Base-by-base conservation (phyloP, 2,888 invertebrate genomes). In the Ametastegia equiseti region DNA sequence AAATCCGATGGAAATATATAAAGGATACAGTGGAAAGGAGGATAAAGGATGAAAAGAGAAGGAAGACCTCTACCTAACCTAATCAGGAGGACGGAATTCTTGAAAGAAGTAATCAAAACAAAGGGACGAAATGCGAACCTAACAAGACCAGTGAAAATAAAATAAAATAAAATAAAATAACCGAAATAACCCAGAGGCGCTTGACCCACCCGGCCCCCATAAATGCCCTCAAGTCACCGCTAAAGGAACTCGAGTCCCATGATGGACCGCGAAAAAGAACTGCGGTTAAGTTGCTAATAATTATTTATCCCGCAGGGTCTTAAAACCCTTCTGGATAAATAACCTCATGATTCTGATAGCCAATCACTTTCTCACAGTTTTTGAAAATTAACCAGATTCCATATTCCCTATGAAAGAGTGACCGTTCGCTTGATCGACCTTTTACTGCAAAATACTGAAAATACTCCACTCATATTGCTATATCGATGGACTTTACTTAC, bases 401-500 rank as follows among this genome's bases (percentile, higher is more conserved):
- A 54, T 9, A 19, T 54, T 54, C 1, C 6, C 19, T 47, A 50
- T 50, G 19, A n/a, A 0, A 23, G 30, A 60, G n/a, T n/a, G n/a
- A n/a, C n/a, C n/a, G n/a, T n/a, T n/a, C n/a, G n/a, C n/a, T n/a
- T n/a, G n/a, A n/a, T n/a, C n/a, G n/a, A n/a, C n/a, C n/a, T n/a
- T n/a, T n/a, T n/a, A n/a, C 15, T 30, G 60, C 60, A 11, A 60
- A 60, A 27, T 15, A 5, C 9, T 42, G 42, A 42, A 42, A 42
- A 42, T 42, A 5, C 42, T 42, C 42, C 9, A 9, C 42, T 9
- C 42, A 42, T 42, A 42, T 30, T 4, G 5, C 23, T 7, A 15
- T 30, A 30, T 60, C 30, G 5, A 84, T 86, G 84, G 85, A 85
- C 84, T 83, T 84, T 85, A 85, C 33, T 15, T 33, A 27, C 19